Percentiles rank a stretch among this genome's conserved stretches.
phyloP scores from a whole-genome alignment of 2,888 invertebrate genomes.

The Harpagoxenus sublaevis region DNA sequence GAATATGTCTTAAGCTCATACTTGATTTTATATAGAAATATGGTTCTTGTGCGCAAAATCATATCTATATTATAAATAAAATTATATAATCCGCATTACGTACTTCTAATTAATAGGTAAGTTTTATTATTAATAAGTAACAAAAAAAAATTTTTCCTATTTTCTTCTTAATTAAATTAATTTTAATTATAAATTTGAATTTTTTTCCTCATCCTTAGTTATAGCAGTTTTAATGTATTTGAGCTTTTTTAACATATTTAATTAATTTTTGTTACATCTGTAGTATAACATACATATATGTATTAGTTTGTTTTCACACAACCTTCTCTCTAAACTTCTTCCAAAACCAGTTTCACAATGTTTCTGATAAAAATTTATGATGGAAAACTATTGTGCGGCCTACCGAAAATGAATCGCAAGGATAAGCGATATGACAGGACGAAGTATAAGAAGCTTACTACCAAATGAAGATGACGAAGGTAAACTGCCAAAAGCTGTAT shows the following conservation, averaged over 20 bases:
- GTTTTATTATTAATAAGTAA: too few species aligned
- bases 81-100: too few species aligned
- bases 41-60: too few species aligned
- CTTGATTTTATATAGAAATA: too few species aligned
- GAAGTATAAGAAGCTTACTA: slow-evolving; percentile 16
- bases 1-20: too few species aligned
- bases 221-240: background rate
- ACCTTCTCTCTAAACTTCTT: background rate
- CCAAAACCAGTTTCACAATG: background rate
- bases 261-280: background rate
- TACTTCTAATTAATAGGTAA: too few species aligned
- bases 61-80: too few species aligned
- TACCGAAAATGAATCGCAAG: background rate
- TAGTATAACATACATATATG: background rate
- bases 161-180: background rate
- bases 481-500: slow-evolving; percentile 10
- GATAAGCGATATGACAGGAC: background rate
- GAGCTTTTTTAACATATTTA: background rate
- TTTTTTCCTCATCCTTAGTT: background rate
- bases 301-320: background rate
- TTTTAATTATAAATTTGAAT: background rate
- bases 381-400: background rate
- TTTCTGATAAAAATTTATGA: background rate
- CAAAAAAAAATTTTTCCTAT: too few species aligned
- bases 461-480: slow-evolving; percentile 5